Percentiles rank a stretch among this genome's conserved stretches.
phyloP scores from a whole-genome alignment of 2,113 vertebrate species.

The Atrichornis clamosus region DNA sequence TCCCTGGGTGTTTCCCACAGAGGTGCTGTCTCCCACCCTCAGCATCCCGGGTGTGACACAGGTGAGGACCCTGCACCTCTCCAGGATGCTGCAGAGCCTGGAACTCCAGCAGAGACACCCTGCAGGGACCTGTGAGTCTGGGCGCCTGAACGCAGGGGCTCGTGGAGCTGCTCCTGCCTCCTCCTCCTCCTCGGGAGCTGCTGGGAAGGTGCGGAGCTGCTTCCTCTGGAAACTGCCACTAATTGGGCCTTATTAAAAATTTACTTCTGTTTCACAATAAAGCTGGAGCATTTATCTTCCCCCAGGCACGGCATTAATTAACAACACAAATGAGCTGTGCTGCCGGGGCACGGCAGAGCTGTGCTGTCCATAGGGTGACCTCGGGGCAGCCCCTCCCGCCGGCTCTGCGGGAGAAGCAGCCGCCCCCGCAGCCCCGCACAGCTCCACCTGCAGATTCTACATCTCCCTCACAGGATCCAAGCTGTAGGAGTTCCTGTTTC shows the following conservation, averaged over 20 bases:
- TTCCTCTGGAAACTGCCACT: not conserved
- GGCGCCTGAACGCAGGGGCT: not conserved
- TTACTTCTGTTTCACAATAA: conserved; percentile 34
- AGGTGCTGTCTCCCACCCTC: not conserved
- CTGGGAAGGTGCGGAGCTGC: not conserved
- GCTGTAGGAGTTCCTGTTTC: not conserved
- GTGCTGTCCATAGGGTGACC: not conserved
- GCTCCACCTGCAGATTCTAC: not conserved
- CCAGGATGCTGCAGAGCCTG: not conserved
- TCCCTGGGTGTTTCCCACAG: not conserved
- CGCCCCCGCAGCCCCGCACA: not conserved
- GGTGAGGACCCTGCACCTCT: accelerated
- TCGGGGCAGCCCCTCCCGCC: not conserved
- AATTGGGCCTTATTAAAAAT: conserved; percentile 54
- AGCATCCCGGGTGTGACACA: not conserved
- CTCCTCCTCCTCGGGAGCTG: not conserved
- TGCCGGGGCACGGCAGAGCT: not conserved
- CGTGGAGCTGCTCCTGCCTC: not conserved
- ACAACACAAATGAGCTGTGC: not conserved
- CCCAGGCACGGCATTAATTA: conserved; percentile 41
- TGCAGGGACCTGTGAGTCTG: not conserved
- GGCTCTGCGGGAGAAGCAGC: not conserved
- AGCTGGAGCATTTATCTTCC: conserved; percentile 33
- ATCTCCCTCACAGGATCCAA: not conserved
- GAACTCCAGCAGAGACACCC: not conserved